phyloP scores from a whole-genome alignment of 2,888 invertebrate genomes.

The Melanophora roralis region DNA sequence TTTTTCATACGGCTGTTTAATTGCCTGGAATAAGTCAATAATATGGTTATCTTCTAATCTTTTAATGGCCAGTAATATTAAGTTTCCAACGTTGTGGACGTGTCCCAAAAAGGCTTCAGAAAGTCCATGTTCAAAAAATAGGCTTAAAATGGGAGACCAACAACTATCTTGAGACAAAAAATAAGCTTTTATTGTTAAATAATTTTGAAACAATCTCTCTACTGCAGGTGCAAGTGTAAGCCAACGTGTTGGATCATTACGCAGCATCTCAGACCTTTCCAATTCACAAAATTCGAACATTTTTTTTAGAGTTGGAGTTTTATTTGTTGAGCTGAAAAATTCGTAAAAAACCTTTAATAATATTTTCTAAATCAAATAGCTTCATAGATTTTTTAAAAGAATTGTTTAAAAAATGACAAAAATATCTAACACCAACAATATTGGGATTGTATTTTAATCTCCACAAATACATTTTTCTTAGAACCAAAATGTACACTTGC shows the following conservation, averaged over 20 bases:
- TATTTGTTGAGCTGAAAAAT: conserved; percentile 39
- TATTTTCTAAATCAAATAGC: conserved; percentile 36
- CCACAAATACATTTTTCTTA: conserved; percentile 51
- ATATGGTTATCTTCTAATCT: conserved; percentile 33
- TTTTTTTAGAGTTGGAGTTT: conserved; percentile 20
- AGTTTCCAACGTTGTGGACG: background rate
- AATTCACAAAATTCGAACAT: conserved; percentile 45
- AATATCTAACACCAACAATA: conserved; percentile 26
- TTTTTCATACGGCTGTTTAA: conserved; percentile 11
- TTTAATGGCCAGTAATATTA: background rate
- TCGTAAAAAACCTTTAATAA: no score
- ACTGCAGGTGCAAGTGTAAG: conserved; percentile 39
- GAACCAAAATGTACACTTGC: conserved; percentile 49
- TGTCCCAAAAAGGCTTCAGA: background rate
- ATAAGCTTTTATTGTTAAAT: conserved; percentile 32
- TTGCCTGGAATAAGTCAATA: conserved; percentile 30
- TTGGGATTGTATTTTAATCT: conserved; percentile 39
- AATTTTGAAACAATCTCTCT: conserved; percentile 39
- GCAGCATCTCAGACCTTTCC: conserved; percentile 44
- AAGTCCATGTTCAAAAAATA: conserved; percentile 2
- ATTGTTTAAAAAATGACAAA: no score
- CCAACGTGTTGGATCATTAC: conserved; percentile 47
- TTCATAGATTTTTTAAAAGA: conserved; percentile 33
- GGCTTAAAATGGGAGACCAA: conserved; percentile 22
- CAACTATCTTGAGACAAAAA: conserved; percentile 30